These are phyloP conservation scores for Bactericera cockerelli DNA, from an alignment of 1,140 invertebrate genomes.

Conservation along the genomic window DNA sequence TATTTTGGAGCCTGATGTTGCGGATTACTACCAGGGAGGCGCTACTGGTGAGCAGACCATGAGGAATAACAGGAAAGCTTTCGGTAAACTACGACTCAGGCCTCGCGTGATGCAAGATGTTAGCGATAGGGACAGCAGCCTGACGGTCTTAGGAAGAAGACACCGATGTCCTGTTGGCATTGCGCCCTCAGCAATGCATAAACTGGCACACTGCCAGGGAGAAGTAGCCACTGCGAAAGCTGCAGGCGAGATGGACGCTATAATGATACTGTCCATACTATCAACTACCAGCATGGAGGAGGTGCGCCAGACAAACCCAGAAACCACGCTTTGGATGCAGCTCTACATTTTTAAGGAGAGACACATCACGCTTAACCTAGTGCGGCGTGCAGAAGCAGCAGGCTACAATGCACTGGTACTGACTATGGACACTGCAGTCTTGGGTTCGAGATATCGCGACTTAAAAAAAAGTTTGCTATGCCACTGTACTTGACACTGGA, in stretches of 20 bases:
- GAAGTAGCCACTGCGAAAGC: conserved; percentile 69
- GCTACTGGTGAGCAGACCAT: too few species aligned
- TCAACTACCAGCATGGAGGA: conserved; percentile 79
- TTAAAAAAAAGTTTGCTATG: conserved; percentile 66
- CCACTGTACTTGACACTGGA: conserved; percentile 57
- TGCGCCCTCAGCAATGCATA: conserved; percentile 79
- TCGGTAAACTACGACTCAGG: too few species aligned
- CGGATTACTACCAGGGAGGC: too few species aligned
- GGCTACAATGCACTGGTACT: too few species aligned
- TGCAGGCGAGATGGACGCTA: conserved; percentile 46
- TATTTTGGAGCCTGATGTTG: too few species aligned
- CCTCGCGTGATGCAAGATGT: conserved; percentile 44
- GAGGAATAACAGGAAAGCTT: too few species aligned
- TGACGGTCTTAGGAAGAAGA: conserved; percentile 44
- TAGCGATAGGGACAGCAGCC: conserved; percentile 42
- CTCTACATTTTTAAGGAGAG: too few species aligned
- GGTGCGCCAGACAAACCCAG: conserved; percentile 20
- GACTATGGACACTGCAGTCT: too few species aligned
- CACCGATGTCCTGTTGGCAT: conserved; percentile 68
- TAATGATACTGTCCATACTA: conserved; percentile 70
- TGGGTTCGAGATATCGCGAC: conserved; percentile 36
- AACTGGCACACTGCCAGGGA: conserved; percentile 75
- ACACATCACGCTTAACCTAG: too few species aligned
- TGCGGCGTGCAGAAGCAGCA: too few species aligned
- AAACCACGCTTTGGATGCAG: too few species aligned